Conservation (phyloP, 2,797 vertebrate genomes). For the Phoebastria nigripes region DNA sequence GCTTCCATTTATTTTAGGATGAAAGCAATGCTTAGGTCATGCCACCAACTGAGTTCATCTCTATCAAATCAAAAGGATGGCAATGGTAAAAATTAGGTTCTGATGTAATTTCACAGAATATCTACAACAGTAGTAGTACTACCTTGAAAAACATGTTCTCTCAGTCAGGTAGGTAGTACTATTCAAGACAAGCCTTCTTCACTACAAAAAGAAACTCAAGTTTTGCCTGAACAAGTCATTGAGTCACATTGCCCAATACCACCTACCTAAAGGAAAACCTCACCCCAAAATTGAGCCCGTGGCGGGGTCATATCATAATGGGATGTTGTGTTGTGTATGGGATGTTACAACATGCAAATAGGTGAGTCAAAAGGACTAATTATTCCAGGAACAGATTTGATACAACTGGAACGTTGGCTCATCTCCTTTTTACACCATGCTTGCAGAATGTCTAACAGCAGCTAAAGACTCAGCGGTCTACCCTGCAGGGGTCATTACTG, state of each 20-base stretch:
- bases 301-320: not conserved
- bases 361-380: not conserved
- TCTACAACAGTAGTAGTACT: not conserved
- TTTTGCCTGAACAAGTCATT: not conserved
- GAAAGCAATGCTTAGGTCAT: not conserved
- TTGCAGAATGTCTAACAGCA: not conserved
- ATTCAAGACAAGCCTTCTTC: not conserved
- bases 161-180: not conserved
- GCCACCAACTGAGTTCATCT: not conserved
- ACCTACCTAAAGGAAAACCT: not conserved
- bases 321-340: not conserved
- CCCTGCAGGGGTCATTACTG: not conserved
- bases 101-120: not conserved
- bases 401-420: not conserved
- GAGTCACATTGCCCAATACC: not conserved
- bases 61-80: not conserved
- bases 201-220: not conserved
- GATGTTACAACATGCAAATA: not conserved
- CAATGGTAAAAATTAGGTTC: not conserved
- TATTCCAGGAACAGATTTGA: not conserved
- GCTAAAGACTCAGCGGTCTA: not conserved
- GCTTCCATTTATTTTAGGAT: not conserved
- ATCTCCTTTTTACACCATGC: not conserved
- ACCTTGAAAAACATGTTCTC: not conserved
- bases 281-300: not conserved